Evolutionary conservation across 2,888 invertebrate genomes (phyloP), one percentile per base, ranked within the genome.

Genomic region (Acronicta aceris): DNA sequence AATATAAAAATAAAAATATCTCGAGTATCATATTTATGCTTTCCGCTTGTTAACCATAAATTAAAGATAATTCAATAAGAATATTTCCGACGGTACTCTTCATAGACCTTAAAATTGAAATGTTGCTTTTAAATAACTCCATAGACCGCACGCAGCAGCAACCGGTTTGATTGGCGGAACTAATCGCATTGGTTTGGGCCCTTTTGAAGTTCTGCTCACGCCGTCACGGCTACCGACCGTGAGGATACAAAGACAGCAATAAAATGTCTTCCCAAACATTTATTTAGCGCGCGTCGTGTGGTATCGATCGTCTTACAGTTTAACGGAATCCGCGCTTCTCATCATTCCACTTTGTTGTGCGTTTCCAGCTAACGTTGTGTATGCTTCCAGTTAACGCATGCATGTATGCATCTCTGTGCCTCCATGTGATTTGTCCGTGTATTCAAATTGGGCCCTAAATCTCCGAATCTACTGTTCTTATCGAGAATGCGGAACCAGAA

Each of bases 221-320:
- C 43, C 17, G 25, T 17, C 8, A 45, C 33, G 45, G 17, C 30
- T 38, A 43, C 15, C 6, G 49, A 41, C 49, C 46, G 27, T 56
- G 52, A 47, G 56, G 66, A 52, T 71, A 71, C 67, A 66, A 56
- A 71, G 55, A 59, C 53, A 57, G 50, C 50, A 57, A 60, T 66
- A 72, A 69, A 70, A 57, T 54, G 67, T 66, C 60, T 72, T 73
- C 59, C 62, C 46, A 68, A 68, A 72, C 62, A 67, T 71, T 71
- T 72, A 72, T 72, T 72, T 58, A 72, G 62, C 73, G 61, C 65
- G 61, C 72, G 61, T 70, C 71, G 72, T 67, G 69, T 77, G 74
- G 69, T 78, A 81, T 83, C 82, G 82, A 81, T 85, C 83, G 71
- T 67, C 79, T 85, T 82, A 81, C 86, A 69, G 79, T 81, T 86